phyloP scores from a whole-genome alignment of 2,113 vertebrate species.

The Chrysemys picta region DNA sequence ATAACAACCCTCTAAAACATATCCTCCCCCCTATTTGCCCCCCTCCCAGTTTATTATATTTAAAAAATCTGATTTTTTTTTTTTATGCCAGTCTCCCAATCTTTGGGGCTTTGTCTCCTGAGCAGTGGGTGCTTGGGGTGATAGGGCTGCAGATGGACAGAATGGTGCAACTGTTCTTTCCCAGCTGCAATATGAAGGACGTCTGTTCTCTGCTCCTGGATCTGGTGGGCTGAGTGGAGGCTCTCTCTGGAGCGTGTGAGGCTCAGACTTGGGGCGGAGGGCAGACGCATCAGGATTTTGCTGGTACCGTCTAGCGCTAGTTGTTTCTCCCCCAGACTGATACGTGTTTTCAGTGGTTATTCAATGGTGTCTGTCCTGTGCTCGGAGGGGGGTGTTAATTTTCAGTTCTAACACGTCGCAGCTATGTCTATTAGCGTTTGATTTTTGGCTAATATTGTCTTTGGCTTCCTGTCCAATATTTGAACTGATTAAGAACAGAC shows the following conservation, averaged over 20 bases:
- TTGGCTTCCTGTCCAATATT: background rate
- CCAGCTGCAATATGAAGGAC: background rate
- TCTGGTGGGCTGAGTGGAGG: background rate
- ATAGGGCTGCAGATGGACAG: background rate
- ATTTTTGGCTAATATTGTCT: background rate
- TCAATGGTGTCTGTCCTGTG: background rate
- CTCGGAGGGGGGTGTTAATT: fast-evolving
- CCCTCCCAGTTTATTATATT: background rate
- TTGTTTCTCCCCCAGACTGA: background rate
- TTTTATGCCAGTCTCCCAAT: background rate
- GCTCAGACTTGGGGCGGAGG: background rate
- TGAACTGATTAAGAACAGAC: background rate
- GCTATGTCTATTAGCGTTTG: background rate
- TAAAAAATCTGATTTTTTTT: background rate
- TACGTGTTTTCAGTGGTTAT: fast-evolving
- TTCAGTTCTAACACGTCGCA: background rate
- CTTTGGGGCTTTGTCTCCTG: background rate
- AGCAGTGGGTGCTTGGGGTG: background rate
- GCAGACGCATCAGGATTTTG: background rate
- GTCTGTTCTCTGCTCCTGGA: background rate
- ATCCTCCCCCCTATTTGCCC: too few relatives aligned
- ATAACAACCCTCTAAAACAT: background rate
- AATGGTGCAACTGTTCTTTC: background rate
- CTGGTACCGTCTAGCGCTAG: background rate
- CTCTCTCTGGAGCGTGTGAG: fast-evolving